A percentile compares a stretch with the other conserved stretches of the same genome.
phyloP scores from a whole-genome alignment of 37 sponge, comb jelly and placozoan genomes.

The Agelas oroides region DNA sequence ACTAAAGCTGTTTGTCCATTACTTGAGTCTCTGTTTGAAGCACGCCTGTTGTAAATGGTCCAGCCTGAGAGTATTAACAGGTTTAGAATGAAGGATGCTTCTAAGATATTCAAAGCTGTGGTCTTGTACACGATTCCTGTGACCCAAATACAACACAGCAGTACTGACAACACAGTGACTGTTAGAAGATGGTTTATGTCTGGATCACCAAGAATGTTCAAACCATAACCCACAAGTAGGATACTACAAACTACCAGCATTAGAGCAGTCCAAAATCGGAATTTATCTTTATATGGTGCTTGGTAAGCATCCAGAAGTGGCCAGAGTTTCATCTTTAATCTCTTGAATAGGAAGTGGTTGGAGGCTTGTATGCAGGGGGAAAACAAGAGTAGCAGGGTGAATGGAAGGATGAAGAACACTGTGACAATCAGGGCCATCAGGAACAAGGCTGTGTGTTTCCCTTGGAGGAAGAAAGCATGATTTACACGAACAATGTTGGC shows the following conservation, averaged over 20 bases:
- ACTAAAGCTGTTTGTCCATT: too few relatives aligned
- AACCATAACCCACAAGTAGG: background rate
- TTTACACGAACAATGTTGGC: too few relatives aligned
- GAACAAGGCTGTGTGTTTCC: background rate
- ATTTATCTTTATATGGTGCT: background rate
- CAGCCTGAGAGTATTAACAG: too few relatives aligned
- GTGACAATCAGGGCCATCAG: background rate
- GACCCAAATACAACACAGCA: too few relatives aligned
- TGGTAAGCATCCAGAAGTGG: conserved; percentile 13
- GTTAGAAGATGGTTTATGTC: too few relatives aligned
- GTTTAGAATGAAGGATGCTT: too few relatives aligned
- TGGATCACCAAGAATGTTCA: too few relatives aligned
- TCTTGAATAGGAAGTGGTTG: background rate
- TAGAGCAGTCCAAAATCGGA: conserved; percentile 14
- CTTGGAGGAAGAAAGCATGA: background rate
- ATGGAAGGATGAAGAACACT: conserved; percentile 8
- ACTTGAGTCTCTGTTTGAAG: too few relatives aligned
- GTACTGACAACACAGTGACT: too few relatives aligned
- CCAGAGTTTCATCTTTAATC: background rate
- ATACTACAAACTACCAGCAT: background rate
- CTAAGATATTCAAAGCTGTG: too few relatives aligned
- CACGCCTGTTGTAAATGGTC: too few relatives aligned
- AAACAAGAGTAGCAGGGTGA: conserved; percentile 6
- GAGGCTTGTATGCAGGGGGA: background rate
- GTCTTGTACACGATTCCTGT: too few relatives aligned